phyloP scores from a whole-genome alignment of 2,113 vertebrate genomes.

The Meriones unguiculatus region DNA sequence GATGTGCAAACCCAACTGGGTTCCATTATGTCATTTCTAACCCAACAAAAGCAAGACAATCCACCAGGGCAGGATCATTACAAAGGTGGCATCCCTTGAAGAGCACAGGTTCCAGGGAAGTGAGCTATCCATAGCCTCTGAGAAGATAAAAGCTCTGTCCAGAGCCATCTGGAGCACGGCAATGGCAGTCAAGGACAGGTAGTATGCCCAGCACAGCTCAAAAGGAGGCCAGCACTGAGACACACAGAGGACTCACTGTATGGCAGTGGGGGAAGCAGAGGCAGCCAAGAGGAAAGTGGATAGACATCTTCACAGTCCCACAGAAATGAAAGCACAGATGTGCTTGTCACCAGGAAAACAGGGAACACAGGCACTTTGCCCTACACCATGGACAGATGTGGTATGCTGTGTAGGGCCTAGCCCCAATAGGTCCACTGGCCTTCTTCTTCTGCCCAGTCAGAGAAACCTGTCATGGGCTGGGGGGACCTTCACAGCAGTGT shows the following conservation, averaged over 20 bases:
- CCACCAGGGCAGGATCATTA: rapidly evolving
- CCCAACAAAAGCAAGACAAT: not conserved
- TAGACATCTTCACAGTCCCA: not conserved
- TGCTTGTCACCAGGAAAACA: not conserved
- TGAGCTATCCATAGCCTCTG: rapidly evolving
- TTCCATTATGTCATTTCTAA: rapidly evolving
- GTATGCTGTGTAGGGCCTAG: not conserved
- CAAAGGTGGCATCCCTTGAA: rapidly evolving
- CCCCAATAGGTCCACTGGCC: not conserved
- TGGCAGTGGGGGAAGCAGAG: not conserved
- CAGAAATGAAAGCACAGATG: not conserved
- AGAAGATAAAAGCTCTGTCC: rapidly evolving
- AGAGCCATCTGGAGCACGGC: not conserved
- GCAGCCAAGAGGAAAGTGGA: not conserved
- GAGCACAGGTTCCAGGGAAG: rapidly evolving
- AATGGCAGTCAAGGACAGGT: rapidly evolving
- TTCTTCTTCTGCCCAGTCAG: not conserved
- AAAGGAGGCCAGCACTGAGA: rapidly evolving
- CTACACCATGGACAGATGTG: not conserved
- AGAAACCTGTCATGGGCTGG: not conserved
- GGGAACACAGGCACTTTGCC: rapidly evolving
- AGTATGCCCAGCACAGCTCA: not conserved
- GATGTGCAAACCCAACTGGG: rapidly evolving
- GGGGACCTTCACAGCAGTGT: too few relatives aligned
- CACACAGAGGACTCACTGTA: too few relatives aligned